phyloP scores from a whole-genome alignment of 2,888 invertebrate species.

The Eueremaeus valkanovi region DNA sequence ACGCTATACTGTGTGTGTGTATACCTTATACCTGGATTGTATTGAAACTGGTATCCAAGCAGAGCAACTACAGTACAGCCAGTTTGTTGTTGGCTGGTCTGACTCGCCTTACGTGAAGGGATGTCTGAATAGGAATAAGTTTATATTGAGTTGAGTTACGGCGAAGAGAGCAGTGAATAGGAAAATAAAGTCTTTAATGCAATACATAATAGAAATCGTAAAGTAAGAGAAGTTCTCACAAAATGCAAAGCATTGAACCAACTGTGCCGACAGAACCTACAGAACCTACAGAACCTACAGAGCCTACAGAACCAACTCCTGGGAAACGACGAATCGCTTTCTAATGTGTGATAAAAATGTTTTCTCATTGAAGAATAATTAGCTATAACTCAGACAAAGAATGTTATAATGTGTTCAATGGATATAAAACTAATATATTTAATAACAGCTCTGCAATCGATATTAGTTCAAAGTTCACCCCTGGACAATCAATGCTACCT shows the following conservation, averaged over 20 bases:
- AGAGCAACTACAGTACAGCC: background rate
- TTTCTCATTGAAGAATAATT: background rate
- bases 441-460: slow-evolving; percentile 1
- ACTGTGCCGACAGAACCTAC: too few species aligned
- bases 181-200: too few species aligned
- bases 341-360: slow-evolving; percentile 3
- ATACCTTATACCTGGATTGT: slow-evolving; percentile 11
- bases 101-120: background rate
- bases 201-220: too few species aligned
- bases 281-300: too few species aligned
- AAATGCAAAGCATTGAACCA: slow-evolving; percentile 11
- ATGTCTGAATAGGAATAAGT: slow-evolving; percentile 6
- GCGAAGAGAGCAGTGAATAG: slow-evolving; percentile 2
- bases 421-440: background rate
- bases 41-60: slow-evolving; percentile 24
- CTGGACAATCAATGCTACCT: slow-evolving; percentile 81
- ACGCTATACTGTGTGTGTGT: background rate
- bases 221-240: slow-evolving; percentile 23
- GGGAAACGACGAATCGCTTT: slow-evolving; percentile 13
- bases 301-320: background rate
- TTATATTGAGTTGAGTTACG: background rate
- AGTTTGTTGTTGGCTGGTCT: background rate
- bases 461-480: slow-evolving; percentile 19
- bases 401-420: background rate
- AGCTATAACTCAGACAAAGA: background rate